phyloP scores from a whole-genome alignment of 1,140 invertebrate species.

The Coptotermes formosanus region DNA sequence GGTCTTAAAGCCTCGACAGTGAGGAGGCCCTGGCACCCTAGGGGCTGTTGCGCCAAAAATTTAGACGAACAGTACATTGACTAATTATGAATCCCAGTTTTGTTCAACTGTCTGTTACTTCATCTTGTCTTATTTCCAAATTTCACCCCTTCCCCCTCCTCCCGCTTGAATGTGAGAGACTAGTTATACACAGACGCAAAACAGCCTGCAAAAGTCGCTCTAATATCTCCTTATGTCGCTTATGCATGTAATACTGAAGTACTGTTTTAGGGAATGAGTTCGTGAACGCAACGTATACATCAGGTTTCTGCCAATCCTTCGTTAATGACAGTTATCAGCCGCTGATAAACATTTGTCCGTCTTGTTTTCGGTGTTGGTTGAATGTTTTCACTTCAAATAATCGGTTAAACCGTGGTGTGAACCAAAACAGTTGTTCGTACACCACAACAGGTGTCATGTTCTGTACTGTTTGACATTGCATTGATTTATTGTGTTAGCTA shows the following conservation, averaged over 20 bases:
- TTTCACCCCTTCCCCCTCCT: no score
- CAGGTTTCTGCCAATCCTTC: background rate
- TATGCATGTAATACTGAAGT: background rate
- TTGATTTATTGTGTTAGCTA: background rate
- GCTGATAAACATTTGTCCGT: background rate
- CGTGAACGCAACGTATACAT: background rate
- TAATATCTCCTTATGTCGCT: background rate
- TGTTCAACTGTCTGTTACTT: no score
- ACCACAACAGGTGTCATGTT: background rate
- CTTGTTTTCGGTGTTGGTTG: background rate
- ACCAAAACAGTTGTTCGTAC: background rate
- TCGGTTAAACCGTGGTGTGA: background rate
- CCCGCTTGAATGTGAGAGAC: no score
- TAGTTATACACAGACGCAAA: background rate
- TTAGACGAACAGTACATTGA: no score
- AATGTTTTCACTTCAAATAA: background rate
- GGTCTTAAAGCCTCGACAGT: no score
- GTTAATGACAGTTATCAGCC: background rate
- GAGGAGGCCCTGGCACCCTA: no score
- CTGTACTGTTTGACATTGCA: background rate
- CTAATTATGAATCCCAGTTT: no score
- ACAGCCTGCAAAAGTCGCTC: background rate
- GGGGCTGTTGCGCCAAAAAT: no score
- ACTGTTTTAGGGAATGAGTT: background rate
- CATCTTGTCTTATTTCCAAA: no score